Conservation (phyloP, 2,113 vertebrate genomes). For the Lipophrys pholis region DNA sequence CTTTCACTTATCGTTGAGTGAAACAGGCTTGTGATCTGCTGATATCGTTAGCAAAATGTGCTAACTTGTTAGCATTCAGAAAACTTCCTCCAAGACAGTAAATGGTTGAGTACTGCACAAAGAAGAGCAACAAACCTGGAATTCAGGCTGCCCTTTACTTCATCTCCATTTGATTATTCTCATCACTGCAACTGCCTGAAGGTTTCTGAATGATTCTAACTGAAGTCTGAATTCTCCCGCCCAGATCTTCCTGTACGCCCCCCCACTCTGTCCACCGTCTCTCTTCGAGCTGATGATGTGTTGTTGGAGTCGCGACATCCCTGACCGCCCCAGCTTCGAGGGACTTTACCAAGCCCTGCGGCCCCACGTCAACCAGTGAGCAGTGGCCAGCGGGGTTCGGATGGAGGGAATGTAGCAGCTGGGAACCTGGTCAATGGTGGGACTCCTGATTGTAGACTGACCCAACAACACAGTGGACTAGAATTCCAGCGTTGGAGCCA, state of each 20-base stretch:
- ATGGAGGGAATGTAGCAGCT: not conserved
- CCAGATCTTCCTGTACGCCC: conserved; percentile 86
- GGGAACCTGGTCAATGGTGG: not conserved
- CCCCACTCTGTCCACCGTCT: conserved; percentile 85
- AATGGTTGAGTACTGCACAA: too few species aligned
- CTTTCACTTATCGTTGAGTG: too few species aligned
- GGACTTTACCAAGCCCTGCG: conserved; percentile 84
- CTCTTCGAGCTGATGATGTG: conserved; percentile 89
- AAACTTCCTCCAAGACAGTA: too few species aligned
- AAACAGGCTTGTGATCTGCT: too few species aligned
- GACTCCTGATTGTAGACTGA: conserved; percentile 30
- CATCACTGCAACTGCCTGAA: too few species aligned
- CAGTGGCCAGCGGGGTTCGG: conserved; percentile 45
- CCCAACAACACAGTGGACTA: conserved; percentile 17
- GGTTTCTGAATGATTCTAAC: too few species aligned
- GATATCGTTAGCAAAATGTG: too few species aligned
- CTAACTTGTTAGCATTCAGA: too few species aligned
- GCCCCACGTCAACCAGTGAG: conserved; percentile 85
- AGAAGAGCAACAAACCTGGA: too few species aligned
- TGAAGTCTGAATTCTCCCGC: not conserved
- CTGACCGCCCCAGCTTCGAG: conserved; percentile 85
- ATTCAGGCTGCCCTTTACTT: too few species aligned
- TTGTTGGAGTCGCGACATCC: conserved; percentile 87
- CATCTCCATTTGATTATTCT: too few species aligned
- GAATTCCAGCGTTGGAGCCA: not conserved